Evolutionary conservation across 2,113 vertebrate species (phyloP).

Genomic region (Gallinago paraguaiae): DNA sequence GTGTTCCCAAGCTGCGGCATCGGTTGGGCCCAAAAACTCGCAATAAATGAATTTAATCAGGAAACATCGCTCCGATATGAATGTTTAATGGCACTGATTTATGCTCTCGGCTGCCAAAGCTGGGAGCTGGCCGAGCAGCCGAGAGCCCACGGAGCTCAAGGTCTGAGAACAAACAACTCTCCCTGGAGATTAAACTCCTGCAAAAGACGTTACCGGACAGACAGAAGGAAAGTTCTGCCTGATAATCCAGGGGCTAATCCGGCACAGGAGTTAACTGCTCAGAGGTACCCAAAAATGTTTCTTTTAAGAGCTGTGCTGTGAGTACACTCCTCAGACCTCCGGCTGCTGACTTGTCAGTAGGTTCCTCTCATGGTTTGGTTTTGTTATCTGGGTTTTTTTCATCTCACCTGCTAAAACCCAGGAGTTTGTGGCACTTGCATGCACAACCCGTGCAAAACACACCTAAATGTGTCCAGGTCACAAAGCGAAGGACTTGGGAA

Average conservation of each 20-base stretch:
- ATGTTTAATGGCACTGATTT: background rate
- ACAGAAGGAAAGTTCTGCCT: background rate
- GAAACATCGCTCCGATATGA: background rate
- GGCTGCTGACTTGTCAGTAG: background rate
- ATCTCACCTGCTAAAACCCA: accelerated
- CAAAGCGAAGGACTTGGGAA: background rate
- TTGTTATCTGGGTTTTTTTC: background rate
- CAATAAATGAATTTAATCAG: constrained; percentile 22
- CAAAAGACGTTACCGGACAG: background rate
- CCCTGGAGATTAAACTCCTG: background rate
- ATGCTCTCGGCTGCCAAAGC: background rate
- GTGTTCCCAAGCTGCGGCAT: background rate
- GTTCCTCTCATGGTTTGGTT: background rate
- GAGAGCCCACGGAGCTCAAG: background rate
- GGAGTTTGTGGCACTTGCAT: too few species aligned
- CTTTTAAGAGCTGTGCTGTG: background rate
- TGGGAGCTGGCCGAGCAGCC: background rate
- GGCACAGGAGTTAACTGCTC: background rate
- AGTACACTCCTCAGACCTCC: background rate
- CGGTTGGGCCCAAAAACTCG: background rate
- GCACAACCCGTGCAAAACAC: accelerated
- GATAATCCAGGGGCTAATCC: background rate
- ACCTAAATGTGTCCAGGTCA: accelerated
- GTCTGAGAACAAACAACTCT: constrained; percentile 16
- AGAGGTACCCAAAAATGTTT: accelerated